phyloP scores from a whole-genome alignment of 2,797 vertebrate species.

The Oryzias sinensis region DNA sequence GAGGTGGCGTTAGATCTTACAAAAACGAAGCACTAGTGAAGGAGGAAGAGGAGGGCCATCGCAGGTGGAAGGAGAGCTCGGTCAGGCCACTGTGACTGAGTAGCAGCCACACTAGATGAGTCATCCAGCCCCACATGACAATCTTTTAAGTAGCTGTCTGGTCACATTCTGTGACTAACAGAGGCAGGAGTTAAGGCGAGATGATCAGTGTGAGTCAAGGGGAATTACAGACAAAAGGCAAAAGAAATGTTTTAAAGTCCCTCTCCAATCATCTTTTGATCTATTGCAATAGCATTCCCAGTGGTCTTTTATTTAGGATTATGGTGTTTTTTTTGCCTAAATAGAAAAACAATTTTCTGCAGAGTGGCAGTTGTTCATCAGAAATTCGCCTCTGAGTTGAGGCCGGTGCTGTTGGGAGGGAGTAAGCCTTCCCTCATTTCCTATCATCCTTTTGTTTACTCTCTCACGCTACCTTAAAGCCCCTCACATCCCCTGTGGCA shows the following conservation, averaged over 20 bases:
- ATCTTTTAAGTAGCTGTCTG: conserved; percentile 63
- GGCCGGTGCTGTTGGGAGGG: too few species aligned
- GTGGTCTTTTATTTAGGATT: conserved; percentile 41
- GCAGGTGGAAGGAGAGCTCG: conserved; percentile 33
- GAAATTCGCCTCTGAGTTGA: too few species aligned
- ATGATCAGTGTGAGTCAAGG: conserved; percentile 31
- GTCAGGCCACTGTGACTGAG: conserved; percentile 53
- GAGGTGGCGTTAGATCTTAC: conserved; percentile 15
- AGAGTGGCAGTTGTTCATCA: too few species aligned
- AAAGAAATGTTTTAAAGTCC: too few species aligned
- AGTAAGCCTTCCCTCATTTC: too few species aligned
- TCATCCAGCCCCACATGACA: conserved; percentile 47
- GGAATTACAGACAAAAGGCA: too few species aligned
- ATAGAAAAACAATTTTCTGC: neutral
- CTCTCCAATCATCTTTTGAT: too few species aligned
- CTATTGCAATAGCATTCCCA: neutral
- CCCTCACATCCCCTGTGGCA: too few species aligned
- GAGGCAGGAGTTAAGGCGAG: conserved; percentile 29
- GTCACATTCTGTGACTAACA: conserved; percentile 63
- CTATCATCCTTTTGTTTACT: too few species aligned
- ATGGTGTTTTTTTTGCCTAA: neutral
- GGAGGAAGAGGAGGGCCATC: conserved; percentile 48
- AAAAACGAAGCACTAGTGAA: conserved; percentile 37
- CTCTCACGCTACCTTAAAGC: too few species aligned
- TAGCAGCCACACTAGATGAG: conserved; percentile 66